Conservation (phyloP, 2,888 invertebrate species). For the Glomeris marginata region DNA sequence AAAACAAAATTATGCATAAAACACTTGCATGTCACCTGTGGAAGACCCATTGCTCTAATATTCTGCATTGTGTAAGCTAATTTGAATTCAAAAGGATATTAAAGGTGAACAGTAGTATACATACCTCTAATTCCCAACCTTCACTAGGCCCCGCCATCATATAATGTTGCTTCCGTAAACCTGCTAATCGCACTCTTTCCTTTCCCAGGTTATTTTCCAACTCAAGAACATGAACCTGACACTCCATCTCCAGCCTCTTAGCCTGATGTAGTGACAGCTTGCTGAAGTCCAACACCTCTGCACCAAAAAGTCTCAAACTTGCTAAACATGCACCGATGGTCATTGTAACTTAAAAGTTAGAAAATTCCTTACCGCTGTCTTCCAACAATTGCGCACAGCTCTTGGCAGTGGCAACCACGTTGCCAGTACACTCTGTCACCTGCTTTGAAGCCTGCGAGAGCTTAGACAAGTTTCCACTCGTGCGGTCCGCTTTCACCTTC, state of each 20-base stretch:
- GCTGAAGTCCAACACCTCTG: conserved; percentile 79
- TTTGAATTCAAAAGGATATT: too few relatives aligned
- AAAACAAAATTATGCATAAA: too few relatives aligned
- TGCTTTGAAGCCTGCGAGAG: conserved; percentile 71
- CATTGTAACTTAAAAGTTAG: too few relatives aligned
- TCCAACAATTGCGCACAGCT: conserved; percentile 71
- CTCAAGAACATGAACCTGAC: conserved; percentile 73
- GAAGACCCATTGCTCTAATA: too few relatives aligned
- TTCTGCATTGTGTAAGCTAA: too few relatives aligned
- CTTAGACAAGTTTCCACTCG: conserved; percentile 59
- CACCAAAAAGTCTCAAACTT: conserved; percentile 13
- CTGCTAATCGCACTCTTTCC: conserved; percentile 68
- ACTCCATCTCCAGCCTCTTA: conserved; percentile 93
- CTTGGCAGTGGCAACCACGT: conserved; percentile 86
- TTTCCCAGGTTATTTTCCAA: conserved; percentile 78
- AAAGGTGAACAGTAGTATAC: too few relatives aligned
- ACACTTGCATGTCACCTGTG: too few relatives aligned
- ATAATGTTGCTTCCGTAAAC: conserved; percentile 83
- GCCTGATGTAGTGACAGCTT: conserved; percentile 83
- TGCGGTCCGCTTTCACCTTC: conserved; percentile 80
- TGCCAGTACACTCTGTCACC: conserved; percentile 81
- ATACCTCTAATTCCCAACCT: conserved; percentile 20
- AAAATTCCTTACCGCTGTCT: conserved; percentile 46
- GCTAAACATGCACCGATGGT: too few relatives aligned
- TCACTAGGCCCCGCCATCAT: conserved; percentile 47